phyloP scores from a whole-genome alignment of 2,888 invertebrate species.

The Amphiduros pacificus region DNA sequence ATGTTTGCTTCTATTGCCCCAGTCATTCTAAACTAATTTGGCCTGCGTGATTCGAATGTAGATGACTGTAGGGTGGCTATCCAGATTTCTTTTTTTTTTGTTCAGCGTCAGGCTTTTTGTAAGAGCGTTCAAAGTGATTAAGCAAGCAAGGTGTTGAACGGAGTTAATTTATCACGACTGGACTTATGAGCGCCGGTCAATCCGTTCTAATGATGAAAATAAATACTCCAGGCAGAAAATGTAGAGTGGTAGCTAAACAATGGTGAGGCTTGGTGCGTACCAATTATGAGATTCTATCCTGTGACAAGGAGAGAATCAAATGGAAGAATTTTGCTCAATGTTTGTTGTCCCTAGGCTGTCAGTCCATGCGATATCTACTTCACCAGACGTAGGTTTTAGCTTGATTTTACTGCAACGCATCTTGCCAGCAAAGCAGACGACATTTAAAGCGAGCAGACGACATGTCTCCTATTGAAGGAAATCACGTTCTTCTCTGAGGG shows the following conservation, averaged over 20 bases:
- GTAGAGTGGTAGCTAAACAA: not conserved
- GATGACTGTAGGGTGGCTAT: no score
- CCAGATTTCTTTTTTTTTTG: no score
- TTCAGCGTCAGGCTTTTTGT: not conserved
- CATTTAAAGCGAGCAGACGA: no score
- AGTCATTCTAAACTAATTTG: conserved; percentile 3
- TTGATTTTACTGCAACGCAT: no score
- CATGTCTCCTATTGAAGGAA: no score
- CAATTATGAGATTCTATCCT: not conserved
- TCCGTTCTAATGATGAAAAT: conserved; percentile 1
- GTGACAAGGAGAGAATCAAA: not conserved
- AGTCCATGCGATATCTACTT: no score
- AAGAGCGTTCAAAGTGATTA: not conserved
- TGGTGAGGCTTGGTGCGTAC: not conserved
- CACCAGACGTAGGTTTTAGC: no score
- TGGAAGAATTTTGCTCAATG: not conserved
- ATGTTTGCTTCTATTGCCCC: not conserved
- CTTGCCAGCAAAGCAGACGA: no score
- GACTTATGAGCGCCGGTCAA: not conserved
- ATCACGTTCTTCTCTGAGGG: no score
- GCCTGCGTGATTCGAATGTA: not conserved
- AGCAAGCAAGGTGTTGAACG: not conserved
- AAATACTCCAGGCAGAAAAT: not conserved
- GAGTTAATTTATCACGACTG: conserved; percentile 8
- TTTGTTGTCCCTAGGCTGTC: no score